These are phyloP conservation scores for Dryomyza anilis DNA, from an alignment of 2,888 invertebrate genomes.

Conservation along the genomic window DNA sequence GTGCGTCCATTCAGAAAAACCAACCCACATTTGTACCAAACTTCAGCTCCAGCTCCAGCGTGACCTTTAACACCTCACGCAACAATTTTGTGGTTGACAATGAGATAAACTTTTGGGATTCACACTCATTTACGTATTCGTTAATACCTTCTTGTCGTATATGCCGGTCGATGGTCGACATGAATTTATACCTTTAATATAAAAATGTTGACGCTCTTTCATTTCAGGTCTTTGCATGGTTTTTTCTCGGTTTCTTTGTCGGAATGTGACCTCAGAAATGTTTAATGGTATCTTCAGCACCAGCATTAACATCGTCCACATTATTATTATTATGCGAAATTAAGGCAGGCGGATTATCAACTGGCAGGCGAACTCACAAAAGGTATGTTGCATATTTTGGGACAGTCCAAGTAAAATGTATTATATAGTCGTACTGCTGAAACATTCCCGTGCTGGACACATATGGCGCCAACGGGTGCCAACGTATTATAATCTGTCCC, in stretches of 20 bases:
- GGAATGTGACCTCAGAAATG: constrained; percentile 36
- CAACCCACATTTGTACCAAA: neutral
- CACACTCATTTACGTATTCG: neutral
- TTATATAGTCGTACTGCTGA: neutral
- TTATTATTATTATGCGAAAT: constrained; percentile 57
- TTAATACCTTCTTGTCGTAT: neutral
- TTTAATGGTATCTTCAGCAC: constrained; percentile 33
- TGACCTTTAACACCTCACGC: constrained; percentile 59
- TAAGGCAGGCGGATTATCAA: constrained; percentile 56
- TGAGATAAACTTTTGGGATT: constrained; percentile 39
- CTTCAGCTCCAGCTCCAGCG: constrained; percentile 21
- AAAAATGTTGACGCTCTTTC: no score
- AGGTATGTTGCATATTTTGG: neutral
- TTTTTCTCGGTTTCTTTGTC: constrained; percentile 10
- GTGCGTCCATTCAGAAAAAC: constrained; percentile 6
- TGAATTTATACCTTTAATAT: constrained; percentile 30
- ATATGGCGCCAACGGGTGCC: constrained; percentile 3
- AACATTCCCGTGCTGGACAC: neutral
- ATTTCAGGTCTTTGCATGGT: constrained; percentile 23
- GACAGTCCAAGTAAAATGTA: neutral
- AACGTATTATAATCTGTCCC: neutral
- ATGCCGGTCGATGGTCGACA: constrained; percentile 12
- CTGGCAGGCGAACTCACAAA: constrained; percentile 26
- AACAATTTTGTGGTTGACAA: constrained; percentile 59
- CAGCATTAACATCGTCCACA: constrained; percentile 23